Percentiles rank a stretch among this genome's conserved stretches.
These are phyloP conservation scores for Drosophila yooni DNA, from an alignment of 2,888 invertebrate species.

Conservation along the genomic window DNA sequence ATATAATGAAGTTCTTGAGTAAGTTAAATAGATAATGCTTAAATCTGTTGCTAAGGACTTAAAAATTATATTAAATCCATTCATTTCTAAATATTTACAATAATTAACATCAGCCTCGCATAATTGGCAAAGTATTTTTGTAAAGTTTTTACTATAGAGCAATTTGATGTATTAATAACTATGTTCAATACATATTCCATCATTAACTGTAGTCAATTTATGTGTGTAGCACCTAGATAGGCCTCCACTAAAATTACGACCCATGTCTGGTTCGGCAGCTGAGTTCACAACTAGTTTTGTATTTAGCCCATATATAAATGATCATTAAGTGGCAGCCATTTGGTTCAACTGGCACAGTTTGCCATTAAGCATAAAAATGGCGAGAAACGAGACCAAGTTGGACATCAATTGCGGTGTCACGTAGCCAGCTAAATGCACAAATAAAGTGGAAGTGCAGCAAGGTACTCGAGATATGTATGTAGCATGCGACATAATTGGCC, in stretches of 20 bases:
- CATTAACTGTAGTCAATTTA: neutral
- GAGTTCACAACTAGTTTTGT: neutral
- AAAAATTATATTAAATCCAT: no score
- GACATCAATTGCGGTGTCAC: conserved; percentile 44
- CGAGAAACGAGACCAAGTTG: conserved; percentile 9
- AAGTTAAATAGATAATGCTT: no score
- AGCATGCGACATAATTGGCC: conserved; percentile 69
- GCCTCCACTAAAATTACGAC: neutral
- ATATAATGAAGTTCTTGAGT: no score
- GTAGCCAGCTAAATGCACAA: conserved; percentile 9
- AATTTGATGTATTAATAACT: neutral
- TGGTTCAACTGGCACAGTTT: conserved; percentile 16
- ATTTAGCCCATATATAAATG: conserved; percentile 34
- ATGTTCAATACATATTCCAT: neutral
- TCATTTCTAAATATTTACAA: no score
- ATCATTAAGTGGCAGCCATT: conserved; percentile 48
- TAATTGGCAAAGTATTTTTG: neutral
- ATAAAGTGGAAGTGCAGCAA: conserved; percentile 9
- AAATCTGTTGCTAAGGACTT: no score
- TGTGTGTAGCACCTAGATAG: neutral
- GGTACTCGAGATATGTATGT: conserved; percentile 47
- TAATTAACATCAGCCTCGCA: no score
- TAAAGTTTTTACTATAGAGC: neutral
- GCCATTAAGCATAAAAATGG: conserved; percentile 8
- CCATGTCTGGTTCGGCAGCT: neutral